phyloP scores from a whole-genome alignment of 1,140 invertebrate genomes.

The Pollicipes pollicipes region DNA sequence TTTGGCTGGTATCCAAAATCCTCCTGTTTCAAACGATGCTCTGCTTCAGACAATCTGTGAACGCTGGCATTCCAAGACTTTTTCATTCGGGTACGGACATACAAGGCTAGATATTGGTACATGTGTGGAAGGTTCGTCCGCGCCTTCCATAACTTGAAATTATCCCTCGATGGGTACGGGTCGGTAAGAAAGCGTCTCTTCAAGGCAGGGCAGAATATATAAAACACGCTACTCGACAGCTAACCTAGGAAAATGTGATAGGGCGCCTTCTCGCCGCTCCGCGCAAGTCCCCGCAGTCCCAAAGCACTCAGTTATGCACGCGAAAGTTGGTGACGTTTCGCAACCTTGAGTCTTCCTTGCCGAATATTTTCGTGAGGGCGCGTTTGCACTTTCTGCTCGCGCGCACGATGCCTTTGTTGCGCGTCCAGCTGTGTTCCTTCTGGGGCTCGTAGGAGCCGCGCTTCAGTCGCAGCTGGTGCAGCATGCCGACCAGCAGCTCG shows the following conservation, averaged over 20 bases:
- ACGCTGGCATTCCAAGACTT: neutral
- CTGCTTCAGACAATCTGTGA: no score
- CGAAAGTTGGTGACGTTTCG: neutral
- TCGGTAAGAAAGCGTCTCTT: neutral
- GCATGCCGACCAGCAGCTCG: slow-evolving; percentile 58
- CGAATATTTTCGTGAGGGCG: neutral
- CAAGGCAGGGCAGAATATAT: neutral
- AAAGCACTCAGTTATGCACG: neutral
- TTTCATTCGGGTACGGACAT: neutral
- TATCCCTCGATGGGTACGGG: neutral
- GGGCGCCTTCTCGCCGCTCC: neutral
- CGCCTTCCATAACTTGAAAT: neutral
- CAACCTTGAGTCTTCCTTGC: neutral
- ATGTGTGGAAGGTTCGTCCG: neutral
- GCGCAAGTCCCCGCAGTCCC: neutral
- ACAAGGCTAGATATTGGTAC: neutral
- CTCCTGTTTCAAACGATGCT: no score
- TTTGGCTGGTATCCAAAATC: no score
- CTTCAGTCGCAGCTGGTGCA: slow-evolving; percentile 58
- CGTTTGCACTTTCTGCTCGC: neutral
- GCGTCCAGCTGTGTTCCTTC: neutral
- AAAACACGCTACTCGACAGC: neutral
- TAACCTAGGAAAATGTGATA: neutral
- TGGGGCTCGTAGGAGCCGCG: neutral
- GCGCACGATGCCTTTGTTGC: neutral